Percentiles rank a stretch among this genome's conserved stretches.
phyloP scores from a whole-genome alignment of 2,797 vertebrate species.

The Hippoglossus hippoglossus region DNA sequence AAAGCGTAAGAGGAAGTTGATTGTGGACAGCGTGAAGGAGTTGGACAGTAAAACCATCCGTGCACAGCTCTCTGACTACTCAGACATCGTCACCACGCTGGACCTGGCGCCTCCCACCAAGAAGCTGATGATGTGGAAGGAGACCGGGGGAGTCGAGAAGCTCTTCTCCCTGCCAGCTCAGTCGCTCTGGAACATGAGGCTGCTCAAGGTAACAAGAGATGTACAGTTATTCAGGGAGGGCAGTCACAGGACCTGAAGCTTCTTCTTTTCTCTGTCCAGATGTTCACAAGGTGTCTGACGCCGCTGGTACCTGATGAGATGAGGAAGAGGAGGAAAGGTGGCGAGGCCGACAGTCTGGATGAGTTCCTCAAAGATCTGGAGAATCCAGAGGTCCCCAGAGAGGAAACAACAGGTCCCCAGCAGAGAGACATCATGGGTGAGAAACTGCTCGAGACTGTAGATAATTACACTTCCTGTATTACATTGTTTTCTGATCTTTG shows the following conservation, averaged over 20 bases:
- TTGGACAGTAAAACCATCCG: constrained; percentile 97
- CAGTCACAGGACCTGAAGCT: too few species aligned
- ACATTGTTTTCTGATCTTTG: background rate
- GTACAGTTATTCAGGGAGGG: too few species aligned
- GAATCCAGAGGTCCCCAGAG: constrained; percentile 94
- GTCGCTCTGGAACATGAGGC: constrained; percentile 93
- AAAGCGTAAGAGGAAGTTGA: constrained; percentile 96
- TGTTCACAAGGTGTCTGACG: constrained; percentile 95
- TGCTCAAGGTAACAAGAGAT: constrained; percentile 88
- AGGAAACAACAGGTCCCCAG: constrained; percentile 84
- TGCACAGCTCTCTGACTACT: constrained; percentile 95
- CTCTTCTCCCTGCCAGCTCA: constrained; percentile 96
- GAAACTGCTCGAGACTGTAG: background rate
- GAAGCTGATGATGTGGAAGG: constrained; percentile 99
- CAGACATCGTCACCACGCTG: constrained; percentile 96
- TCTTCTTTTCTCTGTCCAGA: constrained; percentile 73
- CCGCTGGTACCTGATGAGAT: constrained; percentile 94
- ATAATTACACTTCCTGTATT: too few species aligned
- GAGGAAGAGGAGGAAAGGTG: constrained; percentile 94
- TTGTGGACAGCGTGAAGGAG: constrained; percentile 97
- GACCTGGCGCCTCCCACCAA: constrained; percentile 96
- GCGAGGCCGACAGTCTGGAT: constrained; percentile 94
- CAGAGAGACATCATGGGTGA: constrained; percentile 90
- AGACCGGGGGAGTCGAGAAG: constrained; percentile 96
- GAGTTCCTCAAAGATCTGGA: constrained; percentile 97